Evolutionary conservation across 2,113 vertebrate genomes (phyloP).

Genomic region (Chelonoidis abingdonii): DNA sequence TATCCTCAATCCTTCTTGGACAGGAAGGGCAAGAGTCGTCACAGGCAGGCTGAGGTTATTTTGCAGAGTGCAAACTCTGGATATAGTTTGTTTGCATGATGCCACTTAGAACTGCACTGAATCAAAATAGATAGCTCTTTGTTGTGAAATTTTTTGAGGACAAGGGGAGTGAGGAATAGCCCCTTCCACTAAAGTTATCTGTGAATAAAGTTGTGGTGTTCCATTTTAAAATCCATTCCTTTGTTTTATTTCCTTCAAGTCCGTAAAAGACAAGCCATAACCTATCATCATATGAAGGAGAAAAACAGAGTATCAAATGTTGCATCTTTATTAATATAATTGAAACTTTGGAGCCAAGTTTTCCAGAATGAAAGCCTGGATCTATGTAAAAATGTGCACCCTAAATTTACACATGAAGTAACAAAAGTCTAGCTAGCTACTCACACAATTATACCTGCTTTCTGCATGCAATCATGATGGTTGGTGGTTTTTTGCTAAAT

Average conservation of each 20-base stretch:
- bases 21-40: background rate
- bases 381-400: no score
- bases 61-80: background rate
- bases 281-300: no score
- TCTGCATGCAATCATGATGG: no score
- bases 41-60: background rate
- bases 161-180: background rate
- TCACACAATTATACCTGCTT: no score
- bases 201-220: background rate
- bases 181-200: background rate
- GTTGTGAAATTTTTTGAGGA: background rate
- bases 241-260: background rate
- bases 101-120: background rate
- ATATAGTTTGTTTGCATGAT: background rate
- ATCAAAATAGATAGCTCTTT: accelerated
- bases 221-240: background rate
- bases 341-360: no score
- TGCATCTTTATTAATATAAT: no score
- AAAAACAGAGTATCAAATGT: no score
- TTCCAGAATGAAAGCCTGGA: no score
- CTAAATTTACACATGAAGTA: no score
- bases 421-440: no score
- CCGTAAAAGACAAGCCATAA: no score
- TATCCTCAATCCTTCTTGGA: background rate
- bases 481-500: no score